Evolutionary conservation across 2,888 invertebrate species (phyloP), one percentile per base, ranked within the genome.

Genomic region (Operophtera brumata): DNA sequence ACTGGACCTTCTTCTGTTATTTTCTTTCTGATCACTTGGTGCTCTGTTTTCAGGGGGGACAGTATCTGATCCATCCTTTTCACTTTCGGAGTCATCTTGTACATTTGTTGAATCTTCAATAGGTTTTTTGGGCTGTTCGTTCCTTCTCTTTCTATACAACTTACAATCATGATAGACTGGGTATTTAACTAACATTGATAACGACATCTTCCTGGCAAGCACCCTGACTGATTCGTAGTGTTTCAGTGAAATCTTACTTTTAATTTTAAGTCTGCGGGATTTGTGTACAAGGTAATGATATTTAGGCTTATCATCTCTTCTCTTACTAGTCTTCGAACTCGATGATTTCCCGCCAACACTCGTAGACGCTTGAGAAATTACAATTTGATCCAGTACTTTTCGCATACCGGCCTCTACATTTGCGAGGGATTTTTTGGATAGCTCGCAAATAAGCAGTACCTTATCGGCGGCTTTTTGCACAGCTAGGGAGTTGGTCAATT

Each of bases 381-480:
- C 71, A 58, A 86, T 69, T 47, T 69, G 58, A n/a, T 73, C 68
- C 46, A 84, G 65, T 54, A 85, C 72, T 62, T 76, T 81, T 54
- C 80, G 79, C 10, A 90, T 78, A 46, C 83, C 83, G 54, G 62
- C 67, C 66, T 89, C 89, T 1, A 91, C 89, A 68, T 86, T 89
- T 35, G 82, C 80, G 8, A 90, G 75, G 0, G 90, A 89, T 65
- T 85, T 87, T 71, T 85, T 89, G 37, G 90, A 90, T 60, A 90
- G 73, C 65, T 88, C 81, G 65, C 90, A 91, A 59, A 90, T 87
- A 11, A 83, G 65, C 40, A 90, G 75, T 6, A 90, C 82, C 69
- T 90, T 90, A 50, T 71, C 77, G 4, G 86, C 86, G 7, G 85
- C 84, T 71, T 85, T 88, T 58, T 83, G 80, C 1, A 90, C 76